A percentile compares a stretch with the other conserved stretches of the same genome.
Conservation (phyloP, 2,113 vertebrate genomes). For the Apus apus region DNA sequence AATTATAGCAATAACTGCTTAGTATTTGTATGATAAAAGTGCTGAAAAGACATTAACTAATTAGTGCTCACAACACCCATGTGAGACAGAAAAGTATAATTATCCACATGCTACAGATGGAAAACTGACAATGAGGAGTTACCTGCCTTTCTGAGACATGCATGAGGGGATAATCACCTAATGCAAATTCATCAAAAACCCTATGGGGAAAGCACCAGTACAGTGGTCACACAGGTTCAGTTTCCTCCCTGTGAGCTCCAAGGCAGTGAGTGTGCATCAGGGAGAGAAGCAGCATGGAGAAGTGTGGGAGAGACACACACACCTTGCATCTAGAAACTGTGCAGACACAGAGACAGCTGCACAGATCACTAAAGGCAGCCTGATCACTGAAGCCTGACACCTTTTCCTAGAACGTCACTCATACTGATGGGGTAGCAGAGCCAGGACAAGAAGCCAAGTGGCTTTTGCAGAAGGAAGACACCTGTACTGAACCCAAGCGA, state of each 20-base stretch:
- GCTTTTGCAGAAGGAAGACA: neutral
- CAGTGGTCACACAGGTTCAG: constrained; percentile 14
- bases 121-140: constrained; percentile 52
- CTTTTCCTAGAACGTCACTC: neutral
- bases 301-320: neutral
- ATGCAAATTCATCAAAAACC: constrained; percentile 31
- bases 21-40: constrained; percentile 58
- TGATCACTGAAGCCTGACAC: constrained; percentile 15
- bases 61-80: constrained; percentile 69
- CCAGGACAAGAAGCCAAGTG: neutral
- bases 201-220: neutral
- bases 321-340: neutral
- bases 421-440: neutral
- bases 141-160: constrained; percentile 56
- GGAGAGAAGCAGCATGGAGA: neutral
- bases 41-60: constrained; percentile 71
- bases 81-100: constrained; percentile 65
- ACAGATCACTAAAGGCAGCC: constrained; percentile 14
- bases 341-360: neutral
- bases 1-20: constrained; percentile 55
- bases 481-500: neutral
- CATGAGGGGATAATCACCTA: constrained; percentile 45
- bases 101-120: constrained; percentile 66
- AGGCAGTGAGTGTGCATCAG: neutral
- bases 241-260: neutral